Percentiles rank a stretch among this genome's conserved stretches.
These are phyloP conservation scores for Mycteria americana DNA, from an alignment of 2,797 vertebrate genomes.

Conservation along the genomic window DNA sequence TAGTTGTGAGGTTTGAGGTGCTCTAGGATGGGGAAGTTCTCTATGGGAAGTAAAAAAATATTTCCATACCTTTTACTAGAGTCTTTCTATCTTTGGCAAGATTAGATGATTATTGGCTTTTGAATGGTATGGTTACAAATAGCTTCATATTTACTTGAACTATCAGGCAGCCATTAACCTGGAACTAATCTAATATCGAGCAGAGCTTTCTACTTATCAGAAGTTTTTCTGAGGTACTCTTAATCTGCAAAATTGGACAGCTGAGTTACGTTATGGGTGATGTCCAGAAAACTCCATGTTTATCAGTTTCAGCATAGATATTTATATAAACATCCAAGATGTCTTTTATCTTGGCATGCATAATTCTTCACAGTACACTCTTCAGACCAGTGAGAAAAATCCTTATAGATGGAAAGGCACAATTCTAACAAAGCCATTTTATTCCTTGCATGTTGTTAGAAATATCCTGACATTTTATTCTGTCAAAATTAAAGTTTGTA, in stretches of 20 bases:
- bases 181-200: background rate
- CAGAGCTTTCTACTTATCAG: background rate
- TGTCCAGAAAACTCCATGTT: background rate
- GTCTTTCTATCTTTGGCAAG: background rate
- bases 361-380: background rate
- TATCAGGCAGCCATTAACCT: background rate
- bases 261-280: constrained; percentile 10
- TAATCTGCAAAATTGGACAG: background rate
- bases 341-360: background rate
- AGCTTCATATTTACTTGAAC: background rate
- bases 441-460: background rate
- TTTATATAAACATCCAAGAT: background rate
- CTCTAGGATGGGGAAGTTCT: background rate
- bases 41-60: background rate
- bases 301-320: background rate
- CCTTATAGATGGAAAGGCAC: background rate
- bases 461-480: background rate
- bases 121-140: background rate
- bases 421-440: background rate
- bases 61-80: background rate
- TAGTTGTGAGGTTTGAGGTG: background rate
- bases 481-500: background rate
- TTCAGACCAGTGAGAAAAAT: background rate
- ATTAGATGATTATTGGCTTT: background rate
- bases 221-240: background rate